Evolutionary conservation across 2,888 invertebrate genomes (phyloP).

Genomic region (Cataglyphis altisquamis): DNA sequence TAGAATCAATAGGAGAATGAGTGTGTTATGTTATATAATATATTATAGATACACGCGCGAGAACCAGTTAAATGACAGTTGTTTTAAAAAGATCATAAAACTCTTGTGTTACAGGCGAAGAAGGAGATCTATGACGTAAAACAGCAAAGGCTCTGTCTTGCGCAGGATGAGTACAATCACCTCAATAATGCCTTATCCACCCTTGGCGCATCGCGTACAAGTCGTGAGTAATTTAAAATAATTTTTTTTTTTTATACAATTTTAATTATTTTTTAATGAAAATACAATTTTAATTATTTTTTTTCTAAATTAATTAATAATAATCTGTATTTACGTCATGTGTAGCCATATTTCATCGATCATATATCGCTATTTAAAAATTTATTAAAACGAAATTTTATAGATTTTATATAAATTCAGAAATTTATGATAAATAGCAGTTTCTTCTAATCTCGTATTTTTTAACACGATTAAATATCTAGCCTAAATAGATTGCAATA

Average conservation of each 20-base stretch:
- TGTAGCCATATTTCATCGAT: neutral
- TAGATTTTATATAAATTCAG: neutral
- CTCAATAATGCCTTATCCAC: constrained; percentile 94
- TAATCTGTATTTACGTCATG: neutral
- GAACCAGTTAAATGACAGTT: neutral
- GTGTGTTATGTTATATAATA: neutral
- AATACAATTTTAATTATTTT: neutral
- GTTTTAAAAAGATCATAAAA: constrained; percentile 16
- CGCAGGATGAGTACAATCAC: constrained; percentile 98
- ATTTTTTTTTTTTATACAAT: neutral
- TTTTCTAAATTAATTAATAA: neutral
- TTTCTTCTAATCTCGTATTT: constrained; percentile 4
- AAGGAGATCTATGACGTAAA: constrained; percentile 98
- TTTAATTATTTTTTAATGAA: neutral
- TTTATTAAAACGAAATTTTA: neutral
- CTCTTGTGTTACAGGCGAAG: constrained; percentile 91
- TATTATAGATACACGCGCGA: neutral
- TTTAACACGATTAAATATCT: neutral
- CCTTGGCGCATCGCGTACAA: constrained; percentile 95
- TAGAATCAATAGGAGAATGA: neutral
- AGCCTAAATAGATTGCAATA: neutral
- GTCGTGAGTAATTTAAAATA: constrained; percentile 90
- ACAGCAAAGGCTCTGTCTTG: constrained; percentile 96
- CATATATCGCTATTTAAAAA: neutral
- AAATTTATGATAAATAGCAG: neutral